Evolutionary conservation across 2,797 vertebrate genomes (phyloP), one percentile per base, ranked within the genome.

Genomic region (Takifugu rubripes): DNA sequence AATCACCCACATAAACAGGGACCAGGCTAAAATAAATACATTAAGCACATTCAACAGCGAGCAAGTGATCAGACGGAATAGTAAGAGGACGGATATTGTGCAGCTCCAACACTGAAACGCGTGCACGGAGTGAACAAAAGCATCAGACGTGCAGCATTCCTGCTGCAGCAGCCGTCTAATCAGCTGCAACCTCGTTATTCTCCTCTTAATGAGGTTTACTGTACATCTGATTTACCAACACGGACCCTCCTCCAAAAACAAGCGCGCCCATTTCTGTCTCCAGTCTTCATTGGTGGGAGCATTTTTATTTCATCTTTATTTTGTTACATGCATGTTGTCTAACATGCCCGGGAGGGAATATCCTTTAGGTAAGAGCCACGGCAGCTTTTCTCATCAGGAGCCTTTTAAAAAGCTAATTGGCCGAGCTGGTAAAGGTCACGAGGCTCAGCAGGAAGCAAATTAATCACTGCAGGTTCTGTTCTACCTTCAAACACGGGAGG

Each of bases 171-270:
- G 9, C 56, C 68, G 53, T 68, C 70, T 84, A 84, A 85, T 85
- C 78, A 74, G 70, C 74, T 42, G 64, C 79, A 83, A 87, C 84
- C 65, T 58, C 76, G 83, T 88, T 84, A 84, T 63, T 64, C 46
- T 66, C 25, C 59, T 52, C 8, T 60, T 82, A 82, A 85, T 54
- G 62, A 75, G 77, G 82, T 84, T 85, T 77, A 59, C 58, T 27
- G 68, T 49, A 59, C 12, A 25, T 8, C 27, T 59, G 47, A 59
- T 27, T 58, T 52, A 31, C 52, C 40, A 54, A 52, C 25, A 24
- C 43, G 51, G 3, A 53, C 29, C 50, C 36, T 33, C 33, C 33
- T 14, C 36, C 36, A 11, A 11, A 12, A 3, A 40, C 36, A 33
- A 7, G 9, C 31, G 8, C 31, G 7, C 7, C 31, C 31, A 33